phyloP scores from a whole-genome alignment of 2,888 invertebrate species.

The Acanthosepion pharaonis region DNA sequence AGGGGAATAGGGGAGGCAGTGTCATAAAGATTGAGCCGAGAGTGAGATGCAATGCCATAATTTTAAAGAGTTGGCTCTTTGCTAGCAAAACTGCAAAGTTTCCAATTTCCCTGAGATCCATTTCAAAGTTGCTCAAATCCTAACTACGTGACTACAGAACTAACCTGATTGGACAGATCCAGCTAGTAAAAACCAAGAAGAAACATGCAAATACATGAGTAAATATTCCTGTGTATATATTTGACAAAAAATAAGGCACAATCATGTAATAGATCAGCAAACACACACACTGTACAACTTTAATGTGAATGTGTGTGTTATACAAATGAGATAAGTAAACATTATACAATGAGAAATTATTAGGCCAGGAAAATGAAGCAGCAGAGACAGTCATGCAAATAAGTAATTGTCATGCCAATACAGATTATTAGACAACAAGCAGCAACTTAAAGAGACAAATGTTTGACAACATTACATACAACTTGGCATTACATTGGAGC shows the following conservation, averaged over 20 bases:
- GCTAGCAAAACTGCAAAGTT: too few species aligned
- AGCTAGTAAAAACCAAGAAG: not conserved
- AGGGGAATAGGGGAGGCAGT: too few species aligned
- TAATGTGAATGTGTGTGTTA: not conserved
- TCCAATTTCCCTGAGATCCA: too few species aligned
- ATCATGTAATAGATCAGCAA: too few species aligned
- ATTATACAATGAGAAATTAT: not conserved
- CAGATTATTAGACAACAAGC: not conserved
- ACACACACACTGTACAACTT: too few species aligned
- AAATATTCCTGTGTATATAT: too few species aligned
- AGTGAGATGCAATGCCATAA: not conserved
- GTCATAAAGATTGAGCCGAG: too few species aligned
- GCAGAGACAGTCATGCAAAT: not conserved
- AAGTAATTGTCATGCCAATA: not conserved
- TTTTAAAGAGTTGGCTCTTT: too few species aligned
- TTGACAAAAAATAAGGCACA: too few species aligned
- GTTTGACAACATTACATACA: too few species aligned
- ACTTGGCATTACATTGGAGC: too few species aligned
- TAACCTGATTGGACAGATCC: not conserved
- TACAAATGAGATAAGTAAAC: not conserved
- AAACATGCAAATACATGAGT: not conserved
- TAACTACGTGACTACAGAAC: not conserved
- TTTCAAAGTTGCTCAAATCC: not conserved
- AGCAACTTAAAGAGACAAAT: too few species aligned
- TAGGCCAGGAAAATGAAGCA: not conserved